Base-by-base conservation (phyloP, 2,113 vertebrate genomes). In the Menidia beryllina region DNA sequence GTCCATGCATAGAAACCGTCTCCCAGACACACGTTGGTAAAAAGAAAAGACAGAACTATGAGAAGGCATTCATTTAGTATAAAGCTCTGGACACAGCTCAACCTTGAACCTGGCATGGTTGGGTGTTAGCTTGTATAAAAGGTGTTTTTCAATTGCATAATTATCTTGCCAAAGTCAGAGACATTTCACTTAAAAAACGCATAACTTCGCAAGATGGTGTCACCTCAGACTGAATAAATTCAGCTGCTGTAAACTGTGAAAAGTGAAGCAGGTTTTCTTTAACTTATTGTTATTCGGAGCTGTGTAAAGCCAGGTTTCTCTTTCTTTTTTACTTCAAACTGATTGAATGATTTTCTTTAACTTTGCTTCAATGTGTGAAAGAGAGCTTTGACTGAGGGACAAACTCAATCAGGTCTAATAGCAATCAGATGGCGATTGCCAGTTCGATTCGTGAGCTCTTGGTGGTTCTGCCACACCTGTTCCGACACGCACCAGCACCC, bases 391-490 rank as follows among this genome's bases (percentile, higher is more conserved):
- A 72, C 50, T 51, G 38, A 63, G 75, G 43, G 45, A 69, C 52
- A 36, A 47, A 47, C 49, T 72, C 63, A 62, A 64, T 83, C 70
- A 55, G 43, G 72, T 51, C 30, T 55, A 61, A 76, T 34, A 56
- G 50, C 23, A 36, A 63, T 76, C 78, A 55, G 47, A 63, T 43
- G 0, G 0, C 72, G 79, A 77, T 82, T 85, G 77, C 71, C 51
- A 81, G 65, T 81, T 82, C 82, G 66, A 91, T 87, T 67, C 68
- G 54, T 56, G 70, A 63, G 69, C 76, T 71, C 71, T 54, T 64
- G 56, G 66, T 17, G 47, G 54, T 53, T 63, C n/a, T 38, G 63
- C 80, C 85, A 85, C 86, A 86, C 85, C 82, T 89, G 82, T 70
- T 81, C 23, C 25, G 85, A 82, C 72, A 88, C 19, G 82, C 62